Base-by-base conservation (phyloP, 2,888 invertebrate species). In the Cistogaster globosa region DNA sequence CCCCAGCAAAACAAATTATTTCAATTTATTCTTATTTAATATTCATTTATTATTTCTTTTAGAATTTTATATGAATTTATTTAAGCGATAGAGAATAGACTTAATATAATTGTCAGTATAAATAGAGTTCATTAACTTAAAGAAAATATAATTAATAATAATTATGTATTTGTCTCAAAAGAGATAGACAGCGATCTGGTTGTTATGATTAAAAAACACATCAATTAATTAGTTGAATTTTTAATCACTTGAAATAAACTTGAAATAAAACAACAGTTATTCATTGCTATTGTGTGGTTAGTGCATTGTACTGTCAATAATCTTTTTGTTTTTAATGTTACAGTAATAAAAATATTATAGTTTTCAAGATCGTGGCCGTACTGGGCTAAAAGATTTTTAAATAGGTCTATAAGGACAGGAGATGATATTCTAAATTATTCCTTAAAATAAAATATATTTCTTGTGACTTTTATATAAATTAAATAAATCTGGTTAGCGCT, bases 101-200 rank as follows among this genome's bases (percentile, higher is more conserved):
- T 48, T n/a, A 45, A 48, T 26, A 65, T 26, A 62, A 18, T 62
- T 32, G 2, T 14, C 4, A 14, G 6, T 48, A 48, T 48, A n/a
- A 14, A 48, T 16, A 48, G 32, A 65, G 65, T 65, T 65, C 65
- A 65, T 48, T 65, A 51, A 12, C 65, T 18, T 51, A 7, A 32
- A 20, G 8, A 32, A 32, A 32, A 32, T 32, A 8, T 8, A 32
- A 32, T 32, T 32, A 32, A 32, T 6, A 2, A 32, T 42, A 42
- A 42, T 42, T 4, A 42, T 42, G 42, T 1, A 65, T 26, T 45
- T 26, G 48, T 22, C 32, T 32, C 6, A 32, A 32, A 32, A 32
- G 0, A 32, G 32, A 32, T 0, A 32, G 32, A 32, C 2, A 5
- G 32, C 6, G 32, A 32, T 32, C 32, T 5, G 2, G 32, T 8